Evolutionary conservation across 2,113 vertebrate genomes (phyloP), one percentile per base, ranked within the genome.

Genomic region (Apteryx mantelli): DNA sequence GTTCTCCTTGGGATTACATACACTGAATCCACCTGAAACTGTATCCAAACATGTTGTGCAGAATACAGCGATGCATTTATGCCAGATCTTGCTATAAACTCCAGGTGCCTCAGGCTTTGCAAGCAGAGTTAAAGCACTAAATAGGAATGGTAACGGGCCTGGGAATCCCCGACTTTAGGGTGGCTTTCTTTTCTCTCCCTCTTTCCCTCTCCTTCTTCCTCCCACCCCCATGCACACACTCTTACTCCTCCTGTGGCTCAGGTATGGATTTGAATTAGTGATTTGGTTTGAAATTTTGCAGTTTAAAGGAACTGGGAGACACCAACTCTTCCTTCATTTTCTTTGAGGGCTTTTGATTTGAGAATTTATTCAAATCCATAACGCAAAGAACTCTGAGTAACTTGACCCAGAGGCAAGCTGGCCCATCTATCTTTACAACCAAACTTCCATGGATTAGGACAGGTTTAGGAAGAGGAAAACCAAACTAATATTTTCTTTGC

Each of bases 211-310:
- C 70, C 58, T 30, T 18, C 19, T 77, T 46, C 44, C 3, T 0
- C 2, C 1, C 0, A 2, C 6, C 15, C 9, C 55, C 28, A 56
- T 17, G 13, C 36, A 42, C 1, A 1, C 30, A 74, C 20, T 7
- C 0, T 48, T 52, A 82, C 32, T 69, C 17, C 32, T 93, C 66
- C 91, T 19, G 34, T 19, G 32, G 60, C 81, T 78, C 34, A 61
- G 19, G n/a, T 56, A n/a, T 28, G 46, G 24, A 38, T 17, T 8
- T 22, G 22, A 56, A 66, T 12, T 25, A 0, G 8, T 9, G 5
- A 40, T 85, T 85, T 19, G 44, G 73, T 82, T 61, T 9, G 6
- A 82, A 91, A 70, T 34, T 48, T 55, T 32, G 24, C 52, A 24
- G 36, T 84, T 88, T 78, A 48, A 90, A 78, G 71, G 44, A 86